Evolutionary conservation across 2,888 invertebrate species (phyloP), one percentile per base, ranked within the genome.

Genomic region (Tupiocoris notatus): DNA sequence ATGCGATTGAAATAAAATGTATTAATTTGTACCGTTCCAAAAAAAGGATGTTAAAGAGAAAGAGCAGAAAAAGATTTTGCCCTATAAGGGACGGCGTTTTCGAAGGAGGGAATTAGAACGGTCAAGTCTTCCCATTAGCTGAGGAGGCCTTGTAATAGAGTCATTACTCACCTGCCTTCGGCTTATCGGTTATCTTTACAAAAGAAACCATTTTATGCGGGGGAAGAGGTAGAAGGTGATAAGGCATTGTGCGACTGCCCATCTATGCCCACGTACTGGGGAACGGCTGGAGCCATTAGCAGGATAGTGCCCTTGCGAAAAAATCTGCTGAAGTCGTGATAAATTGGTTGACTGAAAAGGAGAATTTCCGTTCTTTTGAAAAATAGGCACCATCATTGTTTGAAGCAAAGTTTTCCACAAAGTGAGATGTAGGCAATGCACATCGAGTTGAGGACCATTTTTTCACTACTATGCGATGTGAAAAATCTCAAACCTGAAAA

Each of bases 171-270:
- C 68, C 68, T 57, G 58, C 22, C 68, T 57, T 21, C 23, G 24
- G 58, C 68, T 68, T 68, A 68, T 68, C 68, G 68, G 58, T 68
- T 68, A 68, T 68, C 68, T 68, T 58, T 58, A 23, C 68, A 68
- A 68, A 68, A 68, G 68, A 58, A 68, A 68, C 68, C 68, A 68
- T 68, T 68, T 68, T 16, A 56, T n/a, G n/a, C n/a, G n/a, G n/a
- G 58, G 24, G 12, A 64, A 57, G 23, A 68, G 68, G 57, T 57
- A 58, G 57, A 23, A 68, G 58, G 68, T 22, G 68, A 68, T 68
- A 68, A 68, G 68, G 68, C 68, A 58, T 68, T 68, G 68, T 68
- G 58, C 21, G 23, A 56, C n/a, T 22, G 57, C 56, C 68, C 22
- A 23, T n/a, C 58, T 12, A 12, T 39, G 12, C 64, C 64, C 3